Percentiles rank a stretch among this genome's conserved stretches.
phyloP scores from a whole-genome alignment of 1,140 invertebrate genomes.

The Zaprionus camerounensis region DNA sequence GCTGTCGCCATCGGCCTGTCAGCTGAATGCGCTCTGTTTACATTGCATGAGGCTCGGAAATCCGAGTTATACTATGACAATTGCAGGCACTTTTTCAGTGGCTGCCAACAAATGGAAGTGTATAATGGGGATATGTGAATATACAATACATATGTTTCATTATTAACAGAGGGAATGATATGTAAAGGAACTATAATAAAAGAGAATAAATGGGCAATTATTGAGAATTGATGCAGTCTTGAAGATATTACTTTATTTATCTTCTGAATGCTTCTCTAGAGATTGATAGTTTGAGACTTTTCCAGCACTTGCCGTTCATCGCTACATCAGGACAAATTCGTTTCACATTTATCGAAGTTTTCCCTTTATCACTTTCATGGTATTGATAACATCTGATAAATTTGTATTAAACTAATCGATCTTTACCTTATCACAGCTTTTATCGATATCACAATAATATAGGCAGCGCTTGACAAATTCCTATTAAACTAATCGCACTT shows the following conservation, averaged over 20 bases:
- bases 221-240: not conserved
- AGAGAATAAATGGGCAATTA: not conserved
- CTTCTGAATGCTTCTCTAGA: not conserved
- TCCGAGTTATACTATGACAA: constrained; percentile 47
- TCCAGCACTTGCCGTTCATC: not conserved
- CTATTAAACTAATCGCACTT: not conserved
- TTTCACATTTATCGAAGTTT: not conserved
- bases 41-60: constrained; percentile 44
- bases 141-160: too few relatives aligned
- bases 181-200: not conserved
- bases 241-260: not conserved
- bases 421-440: too few relatives aligned
- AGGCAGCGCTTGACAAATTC: not conserved
- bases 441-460: too few relatives aligned
- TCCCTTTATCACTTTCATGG: too few relatives aligned
- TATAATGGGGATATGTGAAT: not conserved
- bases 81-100: constrained; percentile 41
- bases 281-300: too few relatives aligned
- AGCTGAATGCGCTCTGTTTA: constrained; percentile 63
- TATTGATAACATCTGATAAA: too few relatives aligned
- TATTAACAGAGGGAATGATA: not conserved
- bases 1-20: constrained; percentile 33
- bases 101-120: not conserved
- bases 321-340: not conserved
- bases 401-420: too few relatives aligned